Evolutionary conservation across 1,140 invertebrate genomes (phyloP), one percentile per base, ranked within the genome.

Genomic region (Acromyrmex heyeri): DNA sequence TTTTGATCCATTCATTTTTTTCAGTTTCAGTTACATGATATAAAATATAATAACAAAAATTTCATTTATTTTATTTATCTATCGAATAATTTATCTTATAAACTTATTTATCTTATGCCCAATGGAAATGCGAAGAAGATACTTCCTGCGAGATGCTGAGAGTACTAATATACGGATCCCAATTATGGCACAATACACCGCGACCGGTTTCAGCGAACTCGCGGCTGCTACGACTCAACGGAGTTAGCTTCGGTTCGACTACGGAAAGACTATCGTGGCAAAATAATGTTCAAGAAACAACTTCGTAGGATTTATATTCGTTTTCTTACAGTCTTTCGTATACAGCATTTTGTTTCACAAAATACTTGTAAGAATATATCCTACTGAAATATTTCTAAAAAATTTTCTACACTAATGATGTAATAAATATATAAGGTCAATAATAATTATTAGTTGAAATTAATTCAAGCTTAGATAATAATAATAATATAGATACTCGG

Each of bases 161-260:
- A 44, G 24, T 44, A 78, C 61, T 67, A 78, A 78, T 65, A 34
- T 78, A 78, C 75, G 57, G 18, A 65, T 21, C 24, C 76, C 76
- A 67, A 78, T 78, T 78, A 67, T 78, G 76, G 61, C 27, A 78
- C 62, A 78, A 78, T 78, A 78, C 61, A 78, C 76, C 44, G 44
- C 61, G 76, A 78, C 76, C 59, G 76, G 76, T 78, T 78, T 65
- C 61, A 78, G 61, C 61, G 30, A 21, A 76, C 70, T 38, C 53
- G 57, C 34, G 34, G 57, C 38, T 76, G 75, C 21, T 62, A 48
- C 76, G 27, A 50, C 24, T 65, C 76, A 44, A 48, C 38, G 24
- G 18, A 38, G 57, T 77, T 44, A 64, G n/a, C 76, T 67, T 65
- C 14, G 24, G 1, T 34, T 67, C 44, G 18, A 64, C 38, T 48